These are phyloP conservation scores for Eonycteris spelaea DNA, from an alignment of 2,113 vertebrate species.

Conservation along the genomic window DNA sequence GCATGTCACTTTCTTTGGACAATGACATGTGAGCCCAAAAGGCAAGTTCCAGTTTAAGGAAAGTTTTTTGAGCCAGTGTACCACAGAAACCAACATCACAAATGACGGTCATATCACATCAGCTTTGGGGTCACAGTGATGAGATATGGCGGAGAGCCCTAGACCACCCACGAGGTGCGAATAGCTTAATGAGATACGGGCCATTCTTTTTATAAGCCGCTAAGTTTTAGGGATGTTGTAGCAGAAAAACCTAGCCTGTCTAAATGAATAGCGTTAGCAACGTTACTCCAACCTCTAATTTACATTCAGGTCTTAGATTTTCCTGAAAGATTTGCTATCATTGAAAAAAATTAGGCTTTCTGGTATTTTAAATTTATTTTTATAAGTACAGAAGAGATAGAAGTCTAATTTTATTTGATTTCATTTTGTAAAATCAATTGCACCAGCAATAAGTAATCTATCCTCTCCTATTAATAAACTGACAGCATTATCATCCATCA, in stretches of 20 bases:
- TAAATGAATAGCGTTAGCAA: background rate
- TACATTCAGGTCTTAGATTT: background rate
- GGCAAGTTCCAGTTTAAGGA: background rate
- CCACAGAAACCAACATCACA: background rate
- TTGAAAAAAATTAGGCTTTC: background rate
- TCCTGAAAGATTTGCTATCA: background rate
- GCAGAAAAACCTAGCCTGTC: background rate
- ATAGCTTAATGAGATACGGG: background rate
- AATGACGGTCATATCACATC: background rate
- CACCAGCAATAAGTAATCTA: background rate
- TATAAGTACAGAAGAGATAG: background rate
- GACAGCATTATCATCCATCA: background rate
- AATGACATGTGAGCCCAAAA: background rate
- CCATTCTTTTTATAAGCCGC: background rate
- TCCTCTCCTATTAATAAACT: background rate
- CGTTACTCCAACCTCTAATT: background rate
- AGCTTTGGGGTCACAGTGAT: background rate
- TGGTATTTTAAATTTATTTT: background rate
- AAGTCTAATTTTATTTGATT: background rate
- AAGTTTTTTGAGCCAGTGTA: background rate
- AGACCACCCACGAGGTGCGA: background rate
- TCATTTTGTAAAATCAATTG: background rate
- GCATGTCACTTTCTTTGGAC: background rate
- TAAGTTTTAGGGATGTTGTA: background rate
- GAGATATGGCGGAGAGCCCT: background rate